phyloP scores from a whole-genome alignment of 2,888 invertebrate genomes.

The Amblyteles armatorius region DNA sequence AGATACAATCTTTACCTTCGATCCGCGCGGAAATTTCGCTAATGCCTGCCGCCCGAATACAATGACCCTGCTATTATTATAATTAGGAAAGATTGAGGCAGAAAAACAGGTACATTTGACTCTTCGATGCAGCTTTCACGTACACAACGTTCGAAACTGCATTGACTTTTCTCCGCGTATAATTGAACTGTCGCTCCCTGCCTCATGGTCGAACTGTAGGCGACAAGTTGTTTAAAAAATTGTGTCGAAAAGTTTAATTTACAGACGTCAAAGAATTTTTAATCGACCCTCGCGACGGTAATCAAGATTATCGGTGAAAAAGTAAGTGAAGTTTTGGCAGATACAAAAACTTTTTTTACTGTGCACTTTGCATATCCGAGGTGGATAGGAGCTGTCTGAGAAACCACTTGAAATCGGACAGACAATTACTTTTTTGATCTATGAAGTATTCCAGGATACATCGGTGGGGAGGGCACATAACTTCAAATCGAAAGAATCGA shows the following conservation, averaged over 20 bases:
- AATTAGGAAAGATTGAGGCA: neutral
- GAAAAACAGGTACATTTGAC: neutral
- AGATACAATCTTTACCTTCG: conserved; percentile 34
- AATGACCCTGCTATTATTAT: neutral
- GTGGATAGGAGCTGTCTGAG: neutral
- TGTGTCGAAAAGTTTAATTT: neutral
- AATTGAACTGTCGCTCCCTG: neutral
- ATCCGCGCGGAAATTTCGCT: neutral
- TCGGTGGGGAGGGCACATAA: neutral
- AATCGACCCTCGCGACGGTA: neutral
- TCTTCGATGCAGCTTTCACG: neutral
- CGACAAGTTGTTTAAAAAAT: neutral
- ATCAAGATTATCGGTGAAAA: neutral
- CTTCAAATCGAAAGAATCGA: conserved; percentile 8
- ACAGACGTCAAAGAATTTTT: neutral
- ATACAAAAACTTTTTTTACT: neutral
- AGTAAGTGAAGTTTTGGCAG: neutral
- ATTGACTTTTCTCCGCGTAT: neutral
- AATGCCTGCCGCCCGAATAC: neutral
- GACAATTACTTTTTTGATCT: neutral
- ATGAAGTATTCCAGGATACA: neutral
- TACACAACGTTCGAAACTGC: no score
- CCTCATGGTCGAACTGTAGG: neutral
- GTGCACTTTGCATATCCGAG: neutral
- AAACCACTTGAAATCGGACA: neutral